phyloP scores from a whole-genome alignment of 2,113 vertebrate species.

The Noturus placidus region DNA sequence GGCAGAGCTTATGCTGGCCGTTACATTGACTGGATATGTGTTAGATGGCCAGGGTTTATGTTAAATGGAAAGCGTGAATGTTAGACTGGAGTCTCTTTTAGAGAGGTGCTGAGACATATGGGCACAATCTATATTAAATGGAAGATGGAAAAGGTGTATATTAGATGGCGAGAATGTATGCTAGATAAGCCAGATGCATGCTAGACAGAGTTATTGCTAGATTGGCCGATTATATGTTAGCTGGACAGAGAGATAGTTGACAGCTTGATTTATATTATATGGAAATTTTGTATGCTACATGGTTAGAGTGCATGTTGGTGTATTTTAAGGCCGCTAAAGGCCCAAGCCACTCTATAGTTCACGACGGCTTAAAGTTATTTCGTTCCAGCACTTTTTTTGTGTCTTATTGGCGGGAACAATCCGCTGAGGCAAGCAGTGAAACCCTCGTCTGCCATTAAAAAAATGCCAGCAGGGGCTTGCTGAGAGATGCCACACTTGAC shows the following conservation, averaged over 20 bases:
- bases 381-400: conserved; percentile 5
- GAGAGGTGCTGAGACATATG: neutral
- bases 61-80: neutral
- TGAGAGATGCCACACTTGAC: conserved; percentile 2
- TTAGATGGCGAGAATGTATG: neutral
- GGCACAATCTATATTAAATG: neutral
- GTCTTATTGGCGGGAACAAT: conserved; percentile 13
- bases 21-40: neutral
- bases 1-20: neutral
- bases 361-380: neutral
- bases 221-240: neutral
- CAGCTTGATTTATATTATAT: neutral
- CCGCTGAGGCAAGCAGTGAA: conserved; percentile 16
- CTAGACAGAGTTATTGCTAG: conserved; percentile 15
- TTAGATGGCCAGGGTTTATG: neutral
- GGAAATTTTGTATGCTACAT: neutral
- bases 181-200: conserved; percentile 1
- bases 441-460: conserved; percentile 44
- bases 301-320: neutral
- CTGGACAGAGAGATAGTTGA: neutral
- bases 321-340: conserved; percentile 5
- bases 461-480: neutral
- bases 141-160: neutral
- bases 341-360: conserved; percentile 5
- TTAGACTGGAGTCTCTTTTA: neutral